Evolutionary conservation across 2,888 invertebrate genomes (phyloP).

Genomic region (Ornithoptera alexandrae): DNA sequence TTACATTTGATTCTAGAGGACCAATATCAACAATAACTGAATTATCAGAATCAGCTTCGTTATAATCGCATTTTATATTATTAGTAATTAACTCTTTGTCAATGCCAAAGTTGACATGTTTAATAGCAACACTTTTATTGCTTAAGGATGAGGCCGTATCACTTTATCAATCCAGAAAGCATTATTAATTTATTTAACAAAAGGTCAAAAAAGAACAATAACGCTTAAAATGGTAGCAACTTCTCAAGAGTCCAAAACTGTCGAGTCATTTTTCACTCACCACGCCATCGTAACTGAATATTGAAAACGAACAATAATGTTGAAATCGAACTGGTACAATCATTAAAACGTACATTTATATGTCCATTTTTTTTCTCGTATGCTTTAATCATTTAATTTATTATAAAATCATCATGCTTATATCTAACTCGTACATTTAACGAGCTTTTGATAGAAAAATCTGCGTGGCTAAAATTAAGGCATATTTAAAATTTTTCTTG

Average conservation of each 20-base stretch:
- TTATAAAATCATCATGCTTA: no score
- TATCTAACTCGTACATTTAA: no score
- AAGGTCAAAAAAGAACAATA: neutral
- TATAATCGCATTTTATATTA: no score
- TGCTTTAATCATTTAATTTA: no score
- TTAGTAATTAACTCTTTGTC: no score
- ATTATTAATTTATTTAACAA: neutral
- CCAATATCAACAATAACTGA: no score
- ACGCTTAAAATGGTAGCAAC: slow-evolving; percentile 6
- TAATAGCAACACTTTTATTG: neutral
- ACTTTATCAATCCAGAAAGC: neutral
- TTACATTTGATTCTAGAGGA: no score
- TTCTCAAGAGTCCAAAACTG: slow-evolving; percentile 15
- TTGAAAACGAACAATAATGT: neutral
- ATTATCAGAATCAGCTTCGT: no score
- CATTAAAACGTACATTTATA: neutral
- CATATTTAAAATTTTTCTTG: neutral
- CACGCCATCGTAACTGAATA: slow-evolving; percentile 9
- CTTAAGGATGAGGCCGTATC: neutral
- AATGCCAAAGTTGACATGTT: neutral
- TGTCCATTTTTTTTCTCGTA: no score
- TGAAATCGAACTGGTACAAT: neutral
- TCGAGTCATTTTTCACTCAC: slow-evolving; percentile 21
- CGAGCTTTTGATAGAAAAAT: no score
- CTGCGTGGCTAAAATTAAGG: neutral